phyloP scores from a whole-genome alignment of 2,113 vertebrate species.

The Semicossyphus pulcher region DNA sequence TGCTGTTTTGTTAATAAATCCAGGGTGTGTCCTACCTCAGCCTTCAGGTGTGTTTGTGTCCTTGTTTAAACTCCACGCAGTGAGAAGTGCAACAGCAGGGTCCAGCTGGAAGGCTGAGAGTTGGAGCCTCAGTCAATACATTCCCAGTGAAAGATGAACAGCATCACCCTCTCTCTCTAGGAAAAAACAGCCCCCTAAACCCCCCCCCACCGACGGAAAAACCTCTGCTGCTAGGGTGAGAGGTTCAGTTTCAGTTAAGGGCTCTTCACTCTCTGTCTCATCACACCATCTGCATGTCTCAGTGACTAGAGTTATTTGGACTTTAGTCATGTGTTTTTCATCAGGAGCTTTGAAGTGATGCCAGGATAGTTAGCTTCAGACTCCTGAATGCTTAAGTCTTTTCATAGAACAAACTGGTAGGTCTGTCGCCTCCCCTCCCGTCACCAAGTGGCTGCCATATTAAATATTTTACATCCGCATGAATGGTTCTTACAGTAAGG shows the following conservation, averaged over 20 bases:
- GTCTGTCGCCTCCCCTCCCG: constrained; percentile 56
- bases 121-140: constrained; percentile 62
- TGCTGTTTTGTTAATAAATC: constrained; percentile 20
- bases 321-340: constrained; percentile 91
- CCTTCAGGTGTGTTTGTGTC: constrained; percentile 64
- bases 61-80: constrained; percentile 54
- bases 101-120: constrained; percentile 69
- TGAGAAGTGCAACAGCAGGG: constrained; percentile 54
- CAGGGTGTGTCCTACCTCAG: constrained; percentile 69
- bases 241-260: constrained; percentile 86
- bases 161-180: constrained; percentile 68
- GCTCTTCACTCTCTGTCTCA: constrained; percentile 84
- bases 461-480: constrained; percentile 43
- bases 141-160: constrained; percentile 63
- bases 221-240: constrained; percentile 78
- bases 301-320: constrained; percentile 87
- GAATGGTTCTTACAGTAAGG: constrained; percentile 16
- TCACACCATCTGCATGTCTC: constrained; percentile 85
- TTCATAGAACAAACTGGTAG: constrained; percentile 77
- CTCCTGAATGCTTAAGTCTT: constrained; percentile 82
- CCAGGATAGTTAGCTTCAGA: constrained; percentile 88
- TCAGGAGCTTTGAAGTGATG: constrained; percentile 88
- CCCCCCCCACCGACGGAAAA: constrained; percentile 68
- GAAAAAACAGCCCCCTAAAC: constrained; percentile 25
- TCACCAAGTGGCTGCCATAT: constrained; percentile 36